Evolutionary conservation across 2,113 vertebrate species (phyloP).

Genomic region (Odontesthes bonariensis): DNA sequence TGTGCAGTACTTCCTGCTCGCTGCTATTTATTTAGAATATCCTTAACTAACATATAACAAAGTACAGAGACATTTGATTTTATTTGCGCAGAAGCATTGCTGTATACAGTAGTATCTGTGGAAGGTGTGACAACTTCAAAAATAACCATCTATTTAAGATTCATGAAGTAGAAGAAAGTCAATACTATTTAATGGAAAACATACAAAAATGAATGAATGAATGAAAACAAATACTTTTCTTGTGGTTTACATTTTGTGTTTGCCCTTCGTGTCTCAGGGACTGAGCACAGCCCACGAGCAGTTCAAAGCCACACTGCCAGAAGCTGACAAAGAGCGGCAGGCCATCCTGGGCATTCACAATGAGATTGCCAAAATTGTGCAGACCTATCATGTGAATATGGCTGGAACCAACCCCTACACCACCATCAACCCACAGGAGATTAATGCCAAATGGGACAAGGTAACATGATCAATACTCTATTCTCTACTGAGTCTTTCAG

Average conservation of each 20-base stretch:
- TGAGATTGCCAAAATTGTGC: constrained; percentile 96
- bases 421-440: constrained; percentile 94
- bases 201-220: background rate
- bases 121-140: too few relatives aligned
- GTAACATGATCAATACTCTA: constrained; percentile 68
- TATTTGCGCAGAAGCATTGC: too few relatives aligned
- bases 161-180: too few relatives aligned
- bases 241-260: background rate
- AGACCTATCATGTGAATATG: constrained; percentile 98
- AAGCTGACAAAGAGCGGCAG: constrained; percentile 95
- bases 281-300: constrained; percentile 97
- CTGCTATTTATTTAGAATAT: too few relatives aligned
- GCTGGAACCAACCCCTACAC: constrained; percentile 96
- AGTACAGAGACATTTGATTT: too few relatives aligned
- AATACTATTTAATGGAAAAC: background rate
- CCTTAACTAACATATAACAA: too few relatives aligned
- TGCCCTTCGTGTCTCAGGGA: constrained; percentile 81
- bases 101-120: too few relatives aligned
- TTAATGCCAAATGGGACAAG: constrained; percentile 98
- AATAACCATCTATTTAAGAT: too few relatives aligned
- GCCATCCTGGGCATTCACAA: constrained; percentile 98
- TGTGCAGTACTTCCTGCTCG: too few relatives aligned
- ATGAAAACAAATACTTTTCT: background rate
- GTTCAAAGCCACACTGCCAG: constrained; percentile 97
- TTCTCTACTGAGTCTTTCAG: background rate